Evolutionary conservation across 2,113 vertebrate genomes (phyloP).

Genomic region (Gallinago paraguaiae): DNA sequence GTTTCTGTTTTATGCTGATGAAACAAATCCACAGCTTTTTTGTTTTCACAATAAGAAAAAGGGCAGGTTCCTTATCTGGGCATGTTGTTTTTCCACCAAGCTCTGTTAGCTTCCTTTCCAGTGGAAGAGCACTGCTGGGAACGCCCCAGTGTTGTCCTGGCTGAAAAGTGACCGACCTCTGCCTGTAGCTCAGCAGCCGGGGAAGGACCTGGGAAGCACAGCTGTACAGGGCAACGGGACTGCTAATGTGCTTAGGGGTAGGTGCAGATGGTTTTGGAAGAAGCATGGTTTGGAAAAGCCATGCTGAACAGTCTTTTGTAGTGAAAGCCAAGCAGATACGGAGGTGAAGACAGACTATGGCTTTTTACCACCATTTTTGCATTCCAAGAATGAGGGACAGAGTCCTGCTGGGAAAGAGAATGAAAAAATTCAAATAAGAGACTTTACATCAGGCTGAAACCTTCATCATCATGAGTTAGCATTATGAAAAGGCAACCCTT

Average conservation of each 20-base stretch:
- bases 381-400: background rate
- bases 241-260: background rate
- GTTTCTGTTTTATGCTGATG: slow-evolving; percentile 55
- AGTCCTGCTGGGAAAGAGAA: background rate
- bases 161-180: background rate
- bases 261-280: background rate
- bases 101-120: background rate
- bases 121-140: background rate
- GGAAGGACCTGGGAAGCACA: background rate
- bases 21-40: slow-evolving; percentile 35
- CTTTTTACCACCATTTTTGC: background rate
- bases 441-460: background rate
- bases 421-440: slow-evolving; percentile 21
- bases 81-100: background rate
- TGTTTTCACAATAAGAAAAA: slow-evolving; percentile 9
- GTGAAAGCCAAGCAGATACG: background rate
- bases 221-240: background rate
- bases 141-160: fast-evolving
- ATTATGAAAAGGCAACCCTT: slow-evolving; percentile 1
- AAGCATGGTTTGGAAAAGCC: background rate
- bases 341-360: background rate
- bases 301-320: background rate
- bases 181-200: background rate
- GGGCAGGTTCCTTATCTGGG: slow-evolving; percentile 38
- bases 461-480: background rate